Percentiles rank a stretch among this genome's conserved stretches.
Conservation (phyloP, 2,797 vertebrate genomes). For the Etheostoma perlongum region DNA sequence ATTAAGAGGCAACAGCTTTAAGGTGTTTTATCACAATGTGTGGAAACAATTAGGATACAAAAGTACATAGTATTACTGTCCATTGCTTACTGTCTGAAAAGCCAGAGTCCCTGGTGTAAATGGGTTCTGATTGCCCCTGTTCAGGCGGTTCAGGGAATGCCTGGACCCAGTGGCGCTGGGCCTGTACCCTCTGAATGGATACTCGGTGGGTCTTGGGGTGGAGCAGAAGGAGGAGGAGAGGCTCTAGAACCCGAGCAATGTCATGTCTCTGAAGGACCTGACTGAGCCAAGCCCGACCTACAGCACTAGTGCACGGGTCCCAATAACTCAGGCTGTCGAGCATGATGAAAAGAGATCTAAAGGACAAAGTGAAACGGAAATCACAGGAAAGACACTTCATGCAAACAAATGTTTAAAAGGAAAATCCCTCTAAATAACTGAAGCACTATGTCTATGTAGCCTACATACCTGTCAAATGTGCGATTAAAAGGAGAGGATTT, state of each 20-base stretch:
- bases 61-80: neutral
- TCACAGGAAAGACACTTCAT: neutral
- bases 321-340: constrained; percentile 96
- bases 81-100: constrained; percentile 87
- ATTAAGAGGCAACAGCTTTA: neutral
- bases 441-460: neutral
- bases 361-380: neutral
- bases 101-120: constrained; percentile 86
- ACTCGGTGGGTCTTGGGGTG: constrained; percentile 98
- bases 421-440: neutral
- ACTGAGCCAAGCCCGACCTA: constrained; percentile 97
- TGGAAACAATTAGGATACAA: neutral
- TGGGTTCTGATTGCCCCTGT: constrained; percentile 78
- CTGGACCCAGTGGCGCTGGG: constrained; percentile 92
- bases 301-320: constrained; percentile 94
- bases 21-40: neutral
- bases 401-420: neutral
- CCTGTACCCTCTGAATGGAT: constrained; percentile 96
- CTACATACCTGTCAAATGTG: constrained; percentile 95
- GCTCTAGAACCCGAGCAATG: constrained; percentile 97
- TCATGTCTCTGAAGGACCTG: constrained; percentile 98
- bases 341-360: constrained; percentile 99
- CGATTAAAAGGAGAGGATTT: constrained; percentile 97
- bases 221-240: constrained; percentile 93
- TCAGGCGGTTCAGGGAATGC: constrained; percentile 81